Percentiles rank a stretch among this genome's conserved stretches.
Evolutionary conservation across 2,888 invertebrate species (phyloP).

Genomic region (Drosophila hamatofila): DNA sequence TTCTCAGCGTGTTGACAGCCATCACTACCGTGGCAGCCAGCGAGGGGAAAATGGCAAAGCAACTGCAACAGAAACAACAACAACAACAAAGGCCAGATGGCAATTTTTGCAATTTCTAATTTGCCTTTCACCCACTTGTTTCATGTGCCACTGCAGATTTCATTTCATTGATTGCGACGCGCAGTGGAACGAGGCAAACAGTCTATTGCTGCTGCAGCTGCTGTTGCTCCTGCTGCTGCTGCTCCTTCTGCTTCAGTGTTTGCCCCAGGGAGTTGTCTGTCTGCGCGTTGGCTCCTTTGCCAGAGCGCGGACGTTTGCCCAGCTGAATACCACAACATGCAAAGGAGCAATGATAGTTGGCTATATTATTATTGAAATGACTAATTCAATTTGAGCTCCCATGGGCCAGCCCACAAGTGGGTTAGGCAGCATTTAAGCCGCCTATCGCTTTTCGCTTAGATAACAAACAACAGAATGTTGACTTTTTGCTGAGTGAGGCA

Average conservation of each 20-base stretch:
- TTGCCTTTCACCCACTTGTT: constrained; percentile 53
- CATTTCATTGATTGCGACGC: constrained; percentile 42
- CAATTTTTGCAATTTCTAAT: constrained; percentile 58
- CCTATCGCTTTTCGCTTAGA: constrained; percentile 35
- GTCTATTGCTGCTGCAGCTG: not conserved
- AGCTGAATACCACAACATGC: constrained; percentile 13
- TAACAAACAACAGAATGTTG: constrained; percentile 30
- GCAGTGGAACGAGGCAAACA: constrained; percentile 11
- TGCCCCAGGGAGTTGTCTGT: constrained; percentile 8
- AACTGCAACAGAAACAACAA: constrained; percentile 14
- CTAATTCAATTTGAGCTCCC: constrained; percentile 56
- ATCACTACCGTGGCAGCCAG: constrained; percentile 21
- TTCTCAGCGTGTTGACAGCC: constrained; percentile 69
- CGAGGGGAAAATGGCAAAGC: constrained; percentile 18
- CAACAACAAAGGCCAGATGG: constrained; percentile 7
- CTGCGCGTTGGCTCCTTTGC: constrained; percentile 3
- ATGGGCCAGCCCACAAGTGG: constrained; percentile 4
- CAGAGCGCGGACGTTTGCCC: constrained; percentile 1
- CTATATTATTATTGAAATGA: constrained; percentile 36
- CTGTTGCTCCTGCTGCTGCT: not conserved
- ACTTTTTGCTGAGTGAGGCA: constrained; percentile 9
- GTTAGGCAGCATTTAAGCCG: constrained; percentile 21
- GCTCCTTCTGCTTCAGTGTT: constrained; percentile 1
- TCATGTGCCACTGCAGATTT: constrained; percentile 51
- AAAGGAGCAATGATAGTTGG: constrained; percentile 18